Evolutionary conservation across 2,113 vertebrate genomes (phyloP).

Genomic region (Lethenteron reissneri): DNA sequence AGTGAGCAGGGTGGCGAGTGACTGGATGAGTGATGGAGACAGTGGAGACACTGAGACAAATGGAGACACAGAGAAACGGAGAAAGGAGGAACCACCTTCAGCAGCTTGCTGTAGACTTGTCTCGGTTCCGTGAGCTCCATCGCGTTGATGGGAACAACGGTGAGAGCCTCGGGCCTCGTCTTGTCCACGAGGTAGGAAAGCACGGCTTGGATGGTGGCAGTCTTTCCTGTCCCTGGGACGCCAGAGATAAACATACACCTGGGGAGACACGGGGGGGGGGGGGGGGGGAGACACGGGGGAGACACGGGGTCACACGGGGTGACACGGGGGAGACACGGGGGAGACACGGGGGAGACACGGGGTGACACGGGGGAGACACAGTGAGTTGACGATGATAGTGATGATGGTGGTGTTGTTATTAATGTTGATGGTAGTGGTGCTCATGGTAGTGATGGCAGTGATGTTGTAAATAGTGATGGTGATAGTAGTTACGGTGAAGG

Average conservation of each 20-base stretch:
- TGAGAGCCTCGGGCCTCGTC: constrained; percentile 36
- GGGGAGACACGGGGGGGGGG: not conserved
- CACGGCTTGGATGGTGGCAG: constrained; percentile 70
- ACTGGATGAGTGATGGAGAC: no score
- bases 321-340: no score
- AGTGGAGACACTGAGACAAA: no score
- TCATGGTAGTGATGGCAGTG: no score
- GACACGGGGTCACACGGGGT: no score
- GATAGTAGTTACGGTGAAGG: no score
- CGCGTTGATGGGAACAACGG: constrained; percentile 64
- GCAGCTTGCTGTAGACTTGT: constrained; percentile 72
- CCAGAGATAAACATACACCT: constrained; percentile 97
- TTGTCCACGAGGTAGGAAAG: constrained; percentile 49
- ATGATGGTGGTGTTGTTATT: not conserved
- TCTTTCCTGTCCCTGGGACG: constrained; percentile 89
- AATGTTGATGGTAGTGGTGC: not conserved
- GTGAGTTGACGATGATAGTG: not conserved
- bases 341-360: no score
- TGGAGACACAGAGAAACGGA: no score
- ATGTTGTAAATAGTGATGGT: no score
- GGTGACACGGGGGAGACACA: not conserved
- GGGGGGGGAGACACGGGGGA: no score
- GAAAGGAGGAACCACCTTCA: constrained; percentile 31
- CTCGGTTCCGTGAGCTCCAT: constrained; percentile 97
- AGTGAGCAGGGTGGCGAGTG: no score